Base-by-base conservation (phyloP, 2,113 vertebrate genomes). In the Vulpes vulpes region DNA sequence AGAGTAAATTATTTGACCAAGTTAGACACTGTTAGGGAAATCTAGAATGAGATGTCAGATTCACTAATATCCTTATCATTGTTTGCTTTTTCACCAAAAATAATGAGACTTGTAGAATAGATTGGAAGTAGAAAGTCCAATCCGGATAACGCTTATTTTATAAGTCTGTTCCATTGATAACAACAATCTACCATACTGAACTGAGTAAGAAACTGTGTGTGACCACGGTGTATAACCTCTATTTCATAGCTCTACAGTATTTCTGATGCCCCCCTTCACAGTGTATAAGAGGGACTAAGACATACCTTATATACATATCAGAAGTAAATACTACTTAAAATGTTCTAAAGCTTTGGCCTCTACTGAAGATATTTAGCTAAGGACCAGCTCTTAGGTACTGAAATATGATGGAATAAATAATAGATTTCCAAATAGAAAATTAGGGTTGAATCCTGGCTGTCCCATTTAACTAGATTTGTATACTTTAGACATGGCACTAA, bases 261-360 rank as follows among this genome's bases (percentile, higher is more conserved):
- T 84, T 94, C 85, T 86, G 35, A 83, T 32, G 43, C 15, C 3
- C 12, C 59, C 65, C 69, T 73, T 86, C 17, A 43, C 25, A 57
- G 51, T 23, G 55, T 43, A 80, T 69, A 74, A 51, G n/a, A 62
- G 3, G 38, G 64, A 43, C 19, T 35, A 94, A 64, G 15, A 67
- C 87, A 62, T n/a, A 79, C 17, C 19, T 82, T 35, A 20, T 49
- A 57, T 32, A 30, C 5, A 57, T 57, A 88, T 53, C 30, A 95
- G 43, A 94, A 96, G 88, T 74, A 85, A 80, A 80, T 32, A 73
- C 32, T 83, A 91, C 23, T 62, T 91, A 64, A 88, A 90, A 80
- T 88, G 12, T 5, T 43, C 16, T 74, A 74, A 73, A 62, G 49
- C 15, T 74, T 82, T 92, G 86, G 60, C 2, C 15, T 90, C 55